Base-by-base conservation (phyloP, 2,797 vertebrate genomes). In the Epinephelus awoara region DNA sequence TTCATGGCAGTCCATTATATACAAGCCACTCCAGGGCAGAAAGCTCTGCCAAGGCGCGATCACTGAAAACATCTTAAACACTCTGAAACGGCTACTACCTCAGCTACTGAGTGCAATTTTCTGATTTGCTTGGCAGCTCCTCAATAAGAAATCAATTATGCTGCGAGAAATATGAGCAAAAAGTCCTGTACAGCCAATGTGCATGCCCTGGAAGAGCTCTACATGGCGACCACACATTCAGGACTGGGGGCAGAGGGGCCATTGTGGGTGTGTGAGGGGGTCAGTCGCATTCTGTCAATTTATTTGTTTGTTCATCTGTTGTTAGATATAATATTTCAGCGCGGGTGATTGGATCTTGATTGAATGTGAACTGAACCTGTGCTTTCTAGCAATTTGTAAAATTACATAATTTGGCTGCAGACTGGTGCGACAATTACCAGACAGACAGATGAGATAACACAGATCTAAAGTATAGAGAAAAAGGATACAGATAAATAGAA, bases 121-220 rank as follows among this genome's bases (percentile, higher is more conserved):
- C 95, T 96, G 96, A 97, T 97, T 96, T 97, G 94, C 93, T 96
- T 96, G 96, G 94, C 96, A 95, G 95, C 95, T 96, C 95, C 95
- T 96, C 96, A 97, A 97, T 96, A 96, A 85, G 74, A 96, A 97
- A 98, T 97, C 97, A 97, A 97, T 97, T 97, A 97, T 94, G 94
- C 94, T 96, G 96, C 96, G 95, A 89, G 85, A 89, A 89, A 95
- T 95, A 96, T 84, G 71, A 96, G 93, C 88, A 71, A 92, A 42
- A 96, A 96, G 95, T 96, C 95, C 93, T 95, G 96, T 95, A 94
- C 94, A 95, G 95, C 95, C 95, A 95, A 94, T 95, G 74, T 59
- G 67, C 17, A 65, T 44, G 73, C 82, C 75, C 78, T 75, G 79
- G 27, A 61, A 51, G 70, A 34, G 63, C 46, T 62, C 44, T 25